phyloP scores from a whole-genome alignment of 30 jellyfish, hydroid and myxozoan genomes.

The Hydra vulgaris region DNA sequence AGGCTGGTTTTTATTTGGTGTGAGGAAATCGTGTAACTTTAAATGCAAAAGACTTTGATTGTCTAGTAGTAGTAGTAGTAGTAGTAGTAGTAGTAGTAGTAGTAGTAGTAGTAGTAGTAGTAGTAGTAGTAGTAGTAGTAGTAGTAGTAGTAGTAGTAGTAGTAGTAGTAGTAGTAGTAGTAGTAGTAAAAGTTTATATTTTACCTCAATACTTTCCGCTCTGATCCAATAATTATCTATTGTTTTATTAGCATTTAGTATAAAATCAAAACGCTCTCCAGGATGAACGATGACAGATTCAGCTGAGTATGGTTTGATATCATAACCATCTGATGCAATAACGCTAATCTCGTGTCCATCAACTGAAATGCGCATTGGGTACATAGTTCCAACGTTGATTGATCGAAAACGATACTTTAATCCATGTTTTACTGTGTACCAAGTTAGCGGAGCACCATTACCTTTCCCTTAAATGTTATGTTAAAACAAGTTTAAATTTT shows the following conservation, averaged over 20 bases:
- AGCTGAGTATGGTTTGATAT: constrained; percentile 38
- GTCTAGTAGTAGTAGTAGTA: too few species aligned
- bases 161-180: too few species aligned
- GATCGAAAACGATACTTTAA: constrained; percentile 74
- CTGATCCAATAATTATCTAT: constrained; percentile 85
- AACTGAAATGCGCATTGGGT: constrained; percentile 76
- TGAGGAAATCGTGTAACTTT: too few species aligned
- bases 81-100: too few species aligned
- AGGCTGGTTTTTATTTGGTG: too few species aligned
- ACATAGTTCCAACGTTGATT: constrained; percentile 65
- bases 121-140: too few species aligned
- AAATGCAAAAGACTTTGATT: too few species aligned
- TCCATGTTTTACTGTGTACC: constrained; percentile 59
- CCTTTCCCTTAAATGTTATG: constrained; percentile 28
- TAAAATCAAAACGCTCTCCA: constrained; percentile 84
- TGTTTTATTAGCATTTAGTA: constrained; percentile 56
- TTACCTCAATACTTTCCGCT: constrained; percentile 75
- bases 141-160: too few species aligned
- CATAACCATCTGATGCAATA: constrained; percentile 75
- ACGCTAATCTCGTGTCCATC: constrained; percentile 62
- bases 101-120: too few species aligned
- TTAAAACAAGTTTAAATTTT: background rate
- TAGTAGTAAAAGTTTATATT: too few species aligned
- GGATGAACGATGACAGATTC: constrained; percentile 71
- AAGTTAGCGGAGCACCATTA: constrained; percentile 52